Evolutionary conservation across 2,888 invertebrate genomes (phyloP).

Genomic region (Drosophila subsilvestris): DNA sequence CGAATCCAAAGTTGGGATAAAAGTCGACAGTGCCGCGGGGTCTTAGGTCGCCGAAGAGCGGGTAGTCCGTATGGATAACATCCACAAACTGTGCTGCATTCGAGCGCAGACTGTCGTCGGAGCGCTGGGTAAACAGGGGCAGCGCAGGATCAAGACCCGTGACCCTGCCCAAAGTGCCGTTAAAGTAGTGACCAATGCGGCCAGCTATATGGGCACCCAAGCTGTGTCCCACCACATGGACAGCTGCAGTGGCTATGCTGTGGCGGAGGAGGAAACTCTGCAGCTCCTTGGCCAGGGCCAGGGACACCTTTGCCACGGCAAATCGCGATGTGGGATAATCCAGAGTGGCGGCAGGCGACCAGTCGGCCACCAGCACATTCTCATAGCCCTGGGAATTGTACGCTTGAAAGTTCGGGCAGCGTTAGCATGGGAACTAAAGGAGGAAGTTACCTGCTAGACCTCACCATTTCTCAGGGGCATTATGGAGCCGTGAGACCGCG

Average conservation of each 20-base stretch:
- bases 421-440: not conserved
- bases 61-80: constrained; percentile 82
- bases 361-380: constrained; percentile 82
- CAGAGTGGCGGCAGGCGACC: constrained; percentile 77
- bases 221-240: constrained; percentile 83
- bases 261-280: constrained; percentile 67
- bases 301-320: constrained; percentile 68
- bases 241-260: constrained; percentile 44
- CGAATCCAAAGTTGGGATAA: constrained; percentile 82
- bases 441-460: not conserved
- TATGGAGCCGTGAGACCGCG: constrained; percentile 76
- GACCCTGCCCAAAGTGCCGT: constrained; percentile 80
- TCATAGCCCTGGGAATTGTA: constrained; percentile 77
- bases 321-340: constrained; percentile 78
- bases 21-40: constrained; percentile 82
- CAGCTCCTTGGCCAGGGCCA: constrained; percentile 67
- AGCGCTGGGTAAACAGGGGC: constrained; percentile 80
- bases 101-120: constrained; percentile 74
- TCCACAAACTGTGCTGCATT: constrained; percentile 82
- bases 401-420: constrained; percentile 60
- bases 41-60: constrained; percentile 80
- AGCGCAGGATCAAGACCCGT: constrained; percentile 83
- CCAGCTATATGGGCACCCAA: constrained; percentile 83
- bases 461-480: constrained; percentile 77
- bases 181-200: constrained; percentile 79